Evolutionary conservation across 2,888 invertebrate genomes (phyloP).

Genomic region (Phaedon cochleariae): DNA sequence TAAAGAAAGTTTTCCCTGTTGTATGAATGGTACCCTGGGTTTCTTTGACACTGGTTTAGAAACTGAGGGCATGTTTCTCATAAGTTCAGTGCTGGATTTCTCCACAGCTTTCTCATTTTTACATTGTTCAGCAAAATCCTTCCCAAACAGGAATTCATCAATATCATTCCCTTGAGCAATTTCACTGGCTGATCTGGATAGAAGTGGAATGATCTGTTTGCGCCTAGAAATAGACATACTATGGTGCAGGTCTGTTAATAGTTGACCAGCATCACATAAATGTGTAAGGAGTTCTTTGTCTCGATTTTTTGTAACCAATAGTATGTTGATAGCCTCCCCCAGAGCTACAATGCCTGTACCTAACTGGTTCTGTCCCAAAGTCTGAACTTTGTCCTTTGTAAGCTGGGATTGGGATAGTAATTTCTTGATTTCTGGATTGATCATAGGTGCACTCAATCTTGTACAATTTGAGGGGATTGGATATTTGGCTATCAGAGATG

Average conservation of each 20-base stretch:
- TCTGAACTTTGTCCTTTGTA: conserved; percentile 14
- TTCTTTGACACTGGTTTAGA: neutral
- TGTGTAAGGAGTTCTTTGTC: too few species aligned
- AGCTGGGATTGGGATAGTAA: neutral
- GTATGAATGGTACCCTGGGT: neutral
- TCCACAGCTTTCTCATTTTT: neutral
- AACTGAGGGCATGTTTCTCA: neutral
- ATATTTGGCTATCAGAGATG: conserved; percentile 1
- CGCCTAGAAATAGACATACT: neutral
- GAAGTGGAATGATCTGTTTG: neutral
- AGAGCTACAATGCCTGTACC: conserved; percentile 7
- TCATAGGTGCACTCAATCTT: neutral
- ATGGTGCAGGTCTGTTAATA: neutral
- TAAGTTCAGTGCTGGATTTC: conserved; percentile 1
- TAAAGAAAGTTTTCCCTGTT: neutral
- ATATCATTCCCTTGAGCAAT: neutral
- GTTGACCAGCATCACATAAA: too few species aligned
- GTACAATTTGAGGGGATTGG: conserved; percentile 2
- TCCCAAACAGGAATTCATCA: neutral
- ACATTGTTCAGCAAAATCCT: conserved; percentile 1
- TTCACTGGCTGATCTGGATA: neutral
- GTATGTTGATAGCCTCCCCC: conserved; percentile 14
- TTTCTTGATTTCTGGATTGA: conserved; percentile 9
- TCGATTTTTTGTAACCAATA: neutral
- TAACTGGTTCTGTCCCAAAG: conserved; percentile 4